Base-by-base conservation (phyloP, 2,888 invertebrate genomes). In the Lasiommata megera region DNA sequence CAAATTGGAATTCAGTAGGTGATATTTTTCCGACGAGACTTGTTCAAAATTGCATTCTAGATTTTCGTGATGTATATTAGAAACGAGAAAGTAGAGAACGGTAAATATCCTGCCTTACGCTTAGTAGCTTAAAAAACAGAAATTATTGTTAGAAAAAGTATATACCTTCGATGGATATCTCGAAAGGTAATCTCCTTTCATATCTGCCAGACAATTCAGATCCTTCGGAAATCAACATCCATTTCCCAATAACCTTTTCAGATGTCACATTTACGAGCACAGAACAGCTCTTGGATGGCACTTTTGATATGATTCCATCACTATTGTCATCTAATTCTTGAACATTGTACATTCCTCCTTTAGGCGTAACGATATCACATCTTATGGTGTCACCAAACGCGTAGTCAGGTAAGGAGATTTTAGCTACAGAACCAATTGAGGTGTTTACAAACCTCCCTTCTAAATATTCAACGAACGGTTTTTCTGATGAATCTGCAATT, bases 151-250 rank as follows among this genome's bases (percentile, higher is more conserved):
- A 18, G 6, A 43, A 16, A 46, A 14, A 16, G 16, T 46, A 46
- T 14, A 68, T 82, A 88, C 88, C 83, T 84, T 85, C 79, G 46
- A 84, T 73, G 56, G 69, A 58, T 65, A 88, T 79, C 44, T 69
- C 76, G 60, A 86, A 78, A 11, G 73, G 68, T 62, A 73, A 67
- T 67, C 82, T 77, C 61, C 73, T 78, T 76, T 88, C 83, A n/a
- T 77, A 68, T 18, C 52, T 62, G 1, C 57, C 56, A 1, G 67
- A 61, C 14, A 54, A 59, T 28, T 65, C 69, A 0, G 46, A 66
- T 5, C 73, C 78, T 62, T 77, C 76, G 8, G 80, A 73, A 5
- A 84, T 74, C 12, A 88, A 69, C n/a, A 67, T 72, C 86, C 87
- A 88, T 28, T 76, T 67, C 6, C 88, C 88, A 3, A 81, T 57